Evolutionary conservation across 2,797 vertebrate genomes (phyloP).

Genomic region (Tympanoctomys barrerae): DNA sequence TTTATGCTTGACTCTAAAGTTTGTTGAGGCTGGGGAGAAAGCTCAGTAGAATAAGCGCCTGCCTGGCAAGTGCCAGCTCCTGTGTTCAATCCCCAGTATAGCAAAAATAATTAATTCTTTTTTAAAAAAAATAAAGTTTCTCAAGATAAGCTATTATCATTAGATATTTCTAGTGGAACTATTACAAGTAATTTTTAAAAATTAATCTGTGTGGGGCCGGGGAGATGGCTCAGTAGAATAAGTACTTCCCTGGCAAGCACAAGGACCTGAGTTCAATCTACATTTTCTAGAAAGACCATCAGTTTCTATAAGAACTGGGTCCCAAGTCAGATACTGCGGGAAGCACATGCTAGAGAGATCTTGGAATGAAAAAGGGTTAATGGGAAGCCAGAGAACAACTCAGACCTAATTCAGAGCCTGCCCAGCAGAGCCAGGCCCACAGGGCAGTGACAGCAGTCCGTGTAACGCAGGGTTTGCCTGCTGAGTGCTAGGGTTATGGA

Average conservation of each 20-base stretch:
- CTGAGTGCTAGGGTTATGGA: neutral
- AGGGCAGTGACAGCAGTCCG: neutral
- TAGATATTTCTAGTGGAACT: conserved; percentile 5
- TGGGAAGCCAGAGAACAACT: neutral
- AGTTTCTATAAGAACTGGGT: neutral
- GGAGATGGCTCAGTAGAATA: too few species aligned
- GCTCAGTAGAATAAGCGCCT: too few species aligned
- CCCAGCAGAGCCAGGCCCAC: neutral
- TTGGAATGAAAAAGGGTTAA: neutral
- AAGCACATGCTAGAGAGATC: neutral
- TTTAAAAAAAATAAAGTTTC: neutral
- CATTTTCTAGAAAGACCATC: conserved; percentile 32
- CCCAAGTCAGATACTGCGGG: neutral
- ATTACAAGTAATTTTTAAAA: neutral
- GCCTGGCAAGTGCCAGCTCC: too few species aligned
- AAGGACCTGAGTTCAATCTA: neutral
- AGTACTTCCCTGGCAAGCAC: too few species aligned
- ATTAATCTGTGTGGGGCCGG: neutral
- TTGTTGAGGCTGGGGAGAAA: neutral
- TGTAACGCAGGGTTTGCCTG: neutral
- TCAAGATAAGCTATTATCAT: neutral
- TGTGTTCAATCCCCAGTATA: too few species aligned
- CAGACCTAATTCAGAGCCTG: neutral
- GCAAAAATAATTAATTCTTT: too few species aligned
- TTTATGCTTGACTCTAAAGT: neutral